Conservation (phyloP, 2,797 vertebrate genomes). For the Leontocebus nigricollis region DNA sequence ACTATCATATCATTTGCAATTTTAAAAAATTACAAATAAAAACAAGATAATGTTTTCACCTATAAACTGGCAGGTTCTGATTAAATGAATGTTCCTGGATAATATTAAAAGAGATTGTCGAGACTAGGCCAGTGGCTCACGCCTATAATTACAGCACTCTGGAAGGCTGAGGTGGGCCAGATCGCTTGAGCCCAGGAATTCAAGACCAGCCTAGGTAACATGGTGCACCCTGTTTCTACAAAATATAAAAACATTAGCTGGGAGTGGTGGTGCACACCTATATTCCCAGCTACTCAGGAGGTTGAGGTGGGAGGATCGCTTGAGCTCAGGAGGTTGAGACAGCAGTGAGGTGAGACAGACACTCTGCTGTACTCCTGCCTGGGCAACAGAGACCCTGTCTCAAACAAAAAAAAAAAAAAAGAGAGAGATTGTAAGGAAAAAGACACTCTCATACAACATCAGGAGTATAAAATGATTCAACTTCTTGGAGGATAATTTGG, state of each 20-base stretch:
- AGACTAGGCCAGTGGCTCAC: neutral
- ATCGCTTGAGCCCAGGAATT: too few relatives aligned
- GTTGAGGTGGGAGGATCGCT: too few relatives aligned
- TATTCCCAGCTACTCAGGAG: neutral
- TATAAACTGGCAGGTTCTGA: slow-evolving; percentile 15
- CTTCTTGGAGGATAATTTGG: neutral
- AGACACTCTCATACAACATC: neutral
- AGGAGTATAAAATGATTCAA: neutral
- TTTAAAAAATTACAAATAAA: neutral
- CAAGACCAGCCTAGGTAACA: neutral
- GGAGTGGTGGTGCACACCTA: neutral
- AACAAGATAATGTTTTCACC: neutral
- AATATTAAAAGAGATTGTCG: neutral
- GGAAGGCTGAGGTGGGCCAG: neutral
- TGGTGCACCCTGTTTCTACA: neutral
- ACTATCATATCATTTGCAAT: neutral
- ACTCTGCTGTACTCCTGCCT: too few relatives aligned
- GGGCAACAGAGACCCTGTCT: too few relatives aligned
- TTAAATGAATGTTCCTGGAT: neutral
- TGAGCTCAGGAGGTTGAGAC: too few relatives aligned
- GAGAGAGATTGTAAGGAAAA: neutral
- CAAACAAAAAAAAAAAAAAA: too few relatives aligned
- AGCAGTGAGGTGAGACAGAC: too few relatives aligned
- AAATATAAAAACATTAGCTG: neutral
- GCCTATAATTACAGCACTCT: neutral